These are phyloP conservation scores for Eufriesea mexicana DNA, from an alignment of 1,140 invertebrate species.

Conservation along the genomic window DNA sequence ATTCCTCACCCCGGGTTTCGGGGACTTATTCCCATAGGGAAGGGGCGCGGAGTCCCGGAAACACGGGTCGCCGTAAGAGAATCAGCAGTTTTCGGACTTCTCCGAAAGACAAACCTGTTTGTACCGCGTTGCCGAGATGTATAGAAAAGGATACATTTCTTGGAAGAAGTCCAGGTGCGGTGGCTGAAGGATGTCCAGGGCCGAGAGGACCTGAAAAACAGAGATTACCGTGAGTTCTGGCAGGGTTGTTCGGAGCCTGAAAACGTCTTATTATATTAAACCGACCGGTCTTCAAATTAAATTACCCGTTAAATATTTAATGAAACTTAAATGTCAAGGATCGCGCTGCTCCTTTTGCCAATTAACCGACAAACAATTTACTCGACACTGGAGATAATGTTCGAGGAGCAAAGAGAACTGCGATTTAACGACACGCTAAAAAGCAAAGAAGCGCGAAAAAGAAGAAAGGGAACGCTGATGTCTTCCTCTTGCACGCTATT, in stretches of 20 bases:
- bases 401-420: no score
- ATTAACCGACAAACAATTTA: no score
- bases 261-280: constrained; percentile 1
- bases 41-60: not conserved
- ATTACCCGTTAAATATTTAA: no score
- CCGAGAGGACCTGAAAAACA: constrained; percentile 92
- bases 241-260: not conserved
- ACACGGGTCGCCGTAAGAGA: constrained; percentile 15
- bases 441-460: no score
- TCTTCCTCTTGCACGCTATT: no score
- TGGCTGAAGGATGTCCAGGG: constrained; percentile 97
- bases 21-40: not conserved
- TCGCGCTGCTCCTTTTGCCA: no score
- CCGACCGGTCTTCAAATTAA: no score
- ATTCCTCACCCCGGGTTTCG: not conserved
- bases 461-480: no score
- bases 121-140: no score
- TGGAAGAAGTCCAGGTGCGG: constrained; percentile 99
- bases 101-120: constrained; percentile 22
- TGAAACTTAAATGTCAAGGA: no score
- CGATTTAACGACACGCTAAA: no score
- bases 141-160: constrained; percentile 98
- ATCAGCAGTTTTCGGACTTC: constrained; percentile 21
- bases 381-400: no score
- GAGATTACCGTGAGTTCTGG: not conserved